Evolutionary conservation across 2,113 vertebrate genomes (phyloP), one percentile per base, ranked within the genome.

Genomic region (Pelusios castaneus): DNA sequence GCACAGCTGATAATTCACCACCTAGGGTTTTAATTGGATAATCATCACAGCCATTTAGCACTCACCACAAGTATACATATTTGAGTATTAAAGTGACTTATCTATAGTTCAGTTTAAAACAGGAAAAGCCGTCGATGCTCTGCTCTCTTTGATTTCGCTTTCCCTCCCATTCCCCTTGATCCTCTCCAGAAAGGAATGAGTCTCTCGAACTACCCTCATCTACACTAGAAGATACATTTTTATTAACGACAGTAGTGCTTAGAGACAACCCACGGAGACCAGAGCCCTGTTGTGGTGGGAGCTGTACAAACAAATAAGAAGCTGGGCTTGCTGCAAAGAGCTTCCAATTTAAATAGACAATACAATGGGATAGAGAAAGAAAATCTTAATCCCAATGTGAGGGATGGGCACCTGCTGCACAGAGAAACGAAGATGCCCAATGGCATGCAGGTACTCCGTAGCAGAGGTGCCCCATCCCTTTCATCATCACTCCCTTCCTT

Each of bases 1-100:
- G 80, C 77, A 82, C 56, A 90, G 95, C 91, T 27, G 56, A 25
- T 52, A 89, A 41, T 81, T 79, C 85, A n/a, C 75, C 75, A 17
- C 5, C 3, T 22, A 84, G 43, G 29, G 29, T 29, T 92, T 92
- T 90, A 70, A 79, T 43, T 88, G 86, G 94, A 51, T 67, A 91
- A 54, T 0, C 38, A 95, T 80, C 82, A 85, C 12, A 88, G 29
- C 24, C 67, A 78, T 75, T 89, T 75, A 51, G 52, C 63, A 51
- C 82, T 90, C 91, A 43, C 85, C 56, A 82, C 89, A 88, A 84
- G 52, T 45, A 67, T 0, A 0, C 13, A 1, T 55, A 43, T 84
- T 67, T 80, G 84, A 79, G 56, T 0, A 0, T 38, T 87, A 86
- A n/a, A 77, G 34, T 14, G 38, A 10, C 84, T 87, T n/a, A 89